These are phyloP conservation scores for Cyprinodon variegatus DNA, from an alignment of 2,113 vertebrate species.

Conservation along the genomic window DNA sequence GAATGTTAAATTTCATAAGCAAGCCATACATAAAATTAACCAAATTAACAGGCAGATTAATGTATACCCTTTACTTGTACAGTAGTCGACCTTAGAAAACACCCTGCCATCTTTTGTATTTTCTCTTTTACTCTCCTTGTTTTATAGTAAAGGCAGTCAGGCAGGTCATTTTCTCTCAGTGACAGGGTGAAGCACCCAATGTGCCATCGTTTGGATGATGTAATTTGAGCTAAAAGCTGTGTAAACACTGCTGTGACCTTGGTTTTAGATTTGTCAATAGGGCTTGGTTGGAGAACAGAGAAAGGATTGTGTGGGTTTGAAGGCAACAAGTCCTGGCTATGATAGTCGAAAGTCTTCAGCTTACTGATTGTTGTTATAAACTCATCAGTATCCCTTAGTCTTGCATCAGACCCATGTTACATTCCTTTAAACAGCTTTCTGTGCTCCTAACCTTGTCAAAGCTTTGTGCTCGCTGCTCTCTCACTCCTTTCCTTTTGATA, in stretches of 20 bases:
- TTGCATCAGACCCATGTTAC: conserved; percentile 58
- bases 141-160: conserved; percentile 43
- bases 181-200: conserved; percentile 57
- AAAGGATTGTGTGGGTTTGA: conserved; percentile 72
- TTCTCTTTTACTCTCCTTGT: conserved; percentile 33
- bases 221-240: conserved; percentile 78
- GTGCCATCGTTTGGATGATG: conserved; percentile 71
- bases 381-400: conserved; percentile 42
- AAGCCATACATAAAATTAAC: neutral
- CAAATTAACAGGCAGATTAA: neutral
- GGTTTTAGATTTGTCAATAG: conserved; percentile 76
- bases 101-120: neutral
- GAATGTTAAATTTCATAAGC: neutral
- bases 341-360: conserved; percentile 65
- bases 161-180: conserved; percentile 61
- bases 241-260: conserved; percentile 79
- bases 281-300: conserved; percentile 68
- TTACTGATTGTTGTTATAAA: conserved; percentile 64
- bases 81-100: neutral
- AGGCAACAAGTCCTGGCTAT: conserved; percentile 57
- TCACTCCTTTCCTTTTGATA: conserved; percentile 50
- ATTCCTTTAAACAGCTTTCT: conserved; percentile 42
- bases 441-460: conserved; percentile 42
- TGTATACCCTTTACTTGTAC: neutral
- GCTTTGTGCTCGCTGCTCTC: conserved; percentile 41